Evolutionary conservation across 2,113 vertebrate genomes (phyloP), one percentile per base, ranked within the genome.

Genomic region (Stegastes partitus): DNA sequence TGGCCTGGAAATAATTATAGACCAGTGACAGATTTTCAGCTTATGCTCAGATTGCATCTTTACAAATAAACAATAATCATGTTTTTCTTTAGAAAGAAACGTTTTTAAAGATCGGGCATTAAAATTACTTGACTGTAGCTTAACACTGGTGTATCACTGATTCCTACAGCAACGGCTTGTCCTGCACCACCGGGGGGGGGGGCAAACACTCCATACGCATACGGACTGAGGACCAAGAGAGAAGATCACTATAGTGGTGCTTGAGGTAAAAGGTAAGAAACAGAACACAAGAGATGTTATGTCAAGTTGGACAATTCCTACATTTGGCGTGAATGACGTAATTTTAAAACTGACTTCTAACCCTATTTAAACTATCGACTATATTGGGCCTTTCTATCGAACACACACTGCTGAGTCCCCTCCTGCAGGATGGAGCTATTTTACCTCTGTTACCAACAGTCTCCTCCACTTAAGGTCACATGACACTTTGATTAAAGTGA

Each of bases 61-160:
- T 51, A 62, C 12, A 71, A 72, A 81, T 37, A 62, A 71, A 68
- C 42, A 69, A 77, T 21, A 76, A 69, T 23, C 28, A 34, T 11
- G 8, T 34, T 34, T 34, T 4, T 50, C 5, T n/a, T 18, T 4
- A 42, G 51, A 49, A 22, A 61, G 21, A 9, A 71, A 57, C 16
- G 39, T 57, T 83, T n/a, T 59, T 25, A 69, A 78, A 71, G 18
- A 79, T 26, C 65, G 34, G 55, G 47, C 74, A 49, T 58, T 25
- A 63, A 82, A 80, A 77, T 84, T 65, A 61, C 49, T 87, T 84
- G 83, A 74, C 56, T 72, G 65, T 74, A 91, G 89, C 86, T 91
- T 91, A 87, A 91, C 84, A 90, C 87, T 89, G 89, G 80, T 31
- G n/a, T 74, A 71, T 72, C 55, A 21, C 22, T 83, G 67, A 64